phyloP scores from a whole-genome alignment of 2,888 invertebrate species.

The Stratiomys singularior region DNA sequence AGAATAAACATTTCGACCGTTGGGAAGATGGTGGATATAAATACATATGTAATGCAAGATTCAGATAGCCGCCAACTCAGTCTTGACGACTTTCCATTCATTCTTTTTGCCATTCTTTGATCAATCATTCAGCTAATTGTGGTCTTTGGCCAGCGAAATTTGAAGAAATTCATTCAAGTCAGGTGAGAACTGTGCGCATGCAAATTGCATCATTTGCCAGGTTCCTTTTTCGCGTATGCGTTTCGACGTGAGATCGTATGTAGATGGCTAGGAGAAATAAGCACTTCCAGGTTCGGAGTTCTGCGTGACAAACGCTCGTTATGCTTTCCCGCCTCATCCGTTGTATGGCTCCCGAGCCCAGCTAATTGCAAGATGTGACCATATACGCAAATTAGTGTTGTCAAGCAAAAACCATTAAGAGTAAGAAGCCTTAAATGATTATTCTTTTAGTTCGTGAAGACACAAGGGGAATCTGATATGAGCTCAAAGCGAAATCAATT shows the following conservation, averaged over 20 bases:
- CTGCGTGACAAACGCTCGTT: slow-evolving; percentile 42
- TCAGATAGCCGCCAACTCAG: neutral
- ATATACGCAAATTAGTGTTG: neutral
- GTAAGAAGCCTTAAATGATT: too few relatives aligned
- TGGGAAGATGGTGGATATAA: neutral
- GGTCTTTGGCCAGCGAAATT: slow-evolving; percentile 5
- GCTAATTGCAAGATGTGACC: neutral
- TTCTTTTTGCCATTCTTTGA: slow-evolving; percentile 30
- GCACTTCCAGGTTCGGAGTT: slow-evolving; percentile 10
- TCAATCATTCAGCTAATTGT: slow-evolving; percentile 37
- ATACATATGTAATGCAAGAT: neutral
- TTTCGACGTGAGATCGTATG: neutral
- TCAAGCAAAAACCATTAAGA: neutral
- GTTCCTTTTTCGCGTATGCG: slow-evolving; percentile 15
- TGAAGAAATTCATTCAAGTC: slow-evolving; percentile 47
- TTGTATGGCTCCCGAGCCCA: neutral
- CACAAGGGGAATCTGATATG: too few relatives aligned
- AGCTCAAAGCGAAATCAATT: too few relatives aligned
- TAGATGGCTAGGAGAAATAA: slow-evolving; percentile 5
- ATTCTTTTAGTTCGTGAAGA: too few relatives aligned
- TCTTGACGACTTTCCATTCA: slow-evolving; percentile 20
- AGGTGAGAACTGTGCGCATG: slow-evolving; percentile 45
- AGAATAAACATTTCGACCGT: slow-evolving; percentile 29
- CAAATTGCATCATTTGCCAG: slow-evolving; percentile 43
- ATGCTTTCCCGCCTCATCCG: slow-evolving; percentile 30